Percentiles rank a stretch among this genome's conserved stretches.
Evolutionary conservation across 2,888 invertebrate species (phyloP).

Genomic region (Metopia argyrocephala): DNA sequence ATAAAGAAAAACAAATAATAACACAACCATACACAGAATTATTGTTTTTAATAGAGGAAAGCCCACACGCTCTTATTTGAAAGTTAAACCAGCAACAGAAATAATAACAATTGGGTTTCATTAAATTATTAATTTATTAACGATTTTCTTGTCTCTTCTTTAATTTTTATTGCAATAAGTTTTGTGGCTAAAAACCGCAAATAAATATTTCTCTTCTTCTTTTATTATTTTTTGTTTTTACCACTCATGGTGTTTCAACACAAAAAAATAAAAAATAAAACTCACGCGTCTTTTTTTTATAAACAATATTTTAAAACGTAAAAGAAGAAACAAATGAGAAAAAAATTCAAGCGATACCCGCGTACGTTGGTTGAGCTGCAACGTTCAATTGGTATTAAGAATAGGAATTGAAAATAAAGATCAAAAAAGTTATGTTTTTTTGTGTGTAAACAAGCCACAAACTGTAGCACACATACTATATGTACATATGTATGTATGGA

Average conservation of each 20-base stretch:
- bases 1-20: constrained; percentile 12
- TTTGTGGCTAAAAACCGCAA: constrained; percentile 18
- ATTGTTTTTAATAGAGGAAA: constrained; percentile 43
- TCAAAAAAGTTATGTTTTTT: constrained; percentile 48
- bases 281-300: constrained; percentile 1
- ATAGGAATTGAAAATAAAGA: constrained; percentile 38
- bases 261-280: constrained; percentile 11
- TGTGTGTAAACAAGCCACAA: constrained; percentile 27
- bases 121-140: neutral
- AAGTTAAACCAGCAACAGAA: constrained; percentile 28
- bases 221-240: neutral
- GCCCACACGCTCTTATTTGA: constrained; percentile 60
- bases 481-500: neutral
- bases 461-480: constrained; percentile 38
- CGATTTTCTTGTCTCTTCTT: neutral
- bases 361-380: constrained; percentile 53
- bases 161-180: neutral
- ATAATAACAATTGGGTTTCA: neutral
- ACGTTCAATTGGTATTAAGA: constrained; percentile 63
- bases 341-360: constrained; percentile 30
- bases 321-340: neutral
- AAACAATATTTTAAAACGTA: neutral
- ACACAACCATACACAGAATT: constrained; percentile 24
- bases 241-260: constrained; percentile 16
- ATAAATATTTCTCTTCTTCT: constrained; percentile 18